phyloP scores from a whole-genome alignment of 1,140 invertebrate species.

The Augochlora pura region DNA sequence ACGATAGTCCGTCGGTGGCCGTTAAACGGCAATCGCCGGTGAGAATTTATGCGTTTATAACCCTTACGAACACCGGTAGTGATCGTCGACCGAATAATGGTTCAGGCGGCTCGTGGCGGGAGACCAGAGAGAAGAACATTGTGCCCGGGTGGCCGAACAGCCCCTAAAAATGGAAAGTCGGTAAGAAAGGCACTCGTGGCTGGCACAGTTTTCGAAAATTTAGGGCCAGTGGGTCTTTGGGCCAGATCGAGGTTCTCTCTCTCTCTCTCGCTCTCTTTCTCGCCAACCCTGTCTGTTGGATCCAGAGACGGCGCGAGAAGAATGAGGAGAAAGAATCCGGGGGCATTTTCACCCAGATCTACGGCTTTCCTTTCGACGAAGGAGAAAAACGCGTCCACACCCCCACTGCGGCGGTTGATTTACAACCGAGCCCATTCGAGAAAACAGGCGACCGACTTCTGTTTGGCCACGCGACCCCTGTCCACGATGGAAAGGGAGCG shows the following conservation, averaged over 20 bases:
- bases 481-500: conserved; percentile 22
- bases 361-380: neutral
- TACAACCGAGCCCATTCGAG: conserved; percentile 20
- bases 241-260: neutral
- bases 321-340: neutral
- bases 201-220: conserved; percentile 67
- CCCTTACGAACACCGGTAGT: conserved; percentile 51
- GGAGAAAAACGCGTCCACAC: neutral
- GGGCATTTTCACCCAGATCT: conserved; percentile 45
- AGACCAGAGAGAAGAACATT: conserved; percentile 21
- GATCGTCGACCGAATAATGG: neutral
- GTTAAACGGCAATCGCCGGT: neutral
- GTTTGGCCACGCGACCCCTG: conserved; percentile 65
- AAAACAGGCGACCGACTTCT: conserved; percentile 34
- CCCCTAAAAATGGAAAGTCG: conserved; percentile 63
- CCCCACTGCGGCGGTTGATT: conserved; percentile 37
- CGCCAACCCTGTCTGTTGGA: neutral
- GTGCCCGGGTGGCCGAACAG: conserved; percentile 40
- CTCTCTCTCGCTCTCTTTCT: neutral
- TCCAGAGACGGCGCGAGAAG: too few species aligned
- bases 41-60: conserved; percentile 62
- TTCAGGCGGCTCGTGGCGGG: conserved; percentile 33
- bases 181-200: conserved; percentile 43
- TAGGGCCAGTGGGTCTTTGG: conserved; percentile 63
- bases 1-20: neutral